These are phyloP conservation scores for Lobophora halterata DNA, from an alignment of 2,888 invertebrate genomes.

Conservation along the genomic window DNA sequence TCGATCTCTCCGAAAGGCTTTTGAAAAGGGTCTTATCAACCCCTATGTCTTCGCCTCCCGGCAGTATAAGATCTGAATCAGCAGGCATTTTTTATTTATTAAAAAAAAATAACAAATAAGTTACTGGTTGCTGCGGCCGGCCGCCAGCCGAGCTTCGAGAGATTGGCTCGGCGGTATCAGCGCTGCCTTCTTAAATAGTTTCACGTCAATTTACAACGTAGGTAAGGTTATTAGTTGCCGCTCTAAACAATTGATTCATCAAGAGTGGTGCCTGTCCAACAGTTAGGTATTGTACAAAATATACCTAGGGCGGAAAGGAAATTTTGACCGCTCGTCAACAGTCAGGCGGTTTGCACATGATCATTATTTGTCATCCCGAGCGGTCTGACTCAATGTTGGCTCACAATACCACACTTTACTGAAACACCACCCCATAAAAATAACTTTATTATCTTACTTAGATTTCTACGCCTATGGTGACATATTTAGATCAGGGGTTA, in stretches of 20 bases:
- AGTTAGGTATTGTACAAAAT: neutral
- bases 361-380: too few relatives aligned
- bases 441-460: too few relatives aligned
- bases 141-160: constrained; percentile 55
- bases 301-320: neutral
- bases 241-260: constrained; percentile 35
- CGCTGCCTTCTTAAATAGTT: constrained; percentile 73
- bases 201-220: constrained; percentile 65
- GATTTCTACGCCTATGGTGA: too few relatives aligned
- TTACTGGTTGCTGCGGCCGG: constrained; percentile 49
- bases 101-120: constrained; percentile 17
- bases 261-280: constrained; percentile 6
- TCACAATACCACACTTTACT: too few relatives aligned
- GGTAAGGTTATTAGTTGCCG: constrained; percentile 64
- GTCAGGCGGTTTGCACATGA: too few relatives aligned
- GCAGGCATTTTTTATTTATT: constrained; percentile 63
- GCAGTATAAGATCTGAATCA: constrained; percentile 67
- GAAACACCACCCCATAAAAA: too few relatives aligned
- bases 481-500: too few relatives aligned
- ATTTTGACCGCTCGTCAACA: too few relatives aligned
- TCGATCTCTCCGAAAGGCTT: constrained; percentile 82
- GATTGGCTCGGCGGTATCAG: constrained; percentile 59
- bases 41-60: constrained; percentile 51
- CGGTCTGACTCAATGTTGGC: too few relatives aligned
- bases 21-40: constrained; percentile 66